Evolutionary conservation across 1,140 invertebrate genomes (phyloP).

Genomic region (Pectinophora gossypiella): DNA sequence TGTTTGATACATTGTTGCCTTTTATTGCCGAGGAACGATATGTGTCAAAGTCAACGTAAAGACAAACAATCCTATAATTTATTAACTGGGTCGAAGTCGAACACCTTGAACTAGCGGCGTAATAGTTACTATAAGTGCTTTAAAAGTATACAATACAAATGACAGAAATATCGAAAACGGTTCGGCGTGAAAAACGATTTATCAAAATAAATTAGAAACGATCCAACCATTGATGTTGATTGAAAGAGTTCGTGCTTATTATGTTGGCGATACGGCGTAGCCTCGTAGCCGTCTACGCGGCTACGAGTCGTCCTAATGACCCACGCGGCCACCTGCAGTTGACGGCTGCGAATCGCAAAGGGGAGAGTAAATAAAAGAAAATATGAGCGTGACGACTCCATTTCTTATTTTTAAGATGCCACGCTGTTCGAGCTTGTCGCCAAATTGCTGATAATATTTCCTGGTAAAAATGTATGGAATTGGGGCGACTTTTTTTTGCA

Average conservation of each 20-base stretch:
- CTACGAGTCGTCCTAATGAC: constrained; percentile 51
- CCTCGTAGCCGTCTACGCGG: too few relatives aligned
- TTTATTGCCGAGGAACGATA: too few relatives aligned
- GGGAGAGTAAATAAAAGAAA: constrained; percentile 14
- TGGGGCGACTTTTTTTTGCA: too few relatives aligned
- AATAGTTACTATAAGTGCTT: too few relatives aligned
- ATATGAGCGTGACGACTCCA: background rate
- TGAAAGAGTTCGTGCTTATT: constrained; percentile 32
- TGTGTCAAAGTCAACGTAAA: too few relatives aligned
- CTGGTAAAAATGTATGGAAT: too few relatives aligned
- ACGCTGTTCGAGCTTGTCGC: background rate
- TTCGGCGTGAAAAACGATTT: background rate
- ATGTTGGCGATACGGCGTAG: constrained; percentile 11
- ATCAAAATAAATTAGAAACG: background rate
- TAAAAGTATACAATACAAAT: too few relatives aligned
- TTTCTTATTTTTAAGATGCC: background rate
- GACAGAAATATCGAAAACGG: background rate
- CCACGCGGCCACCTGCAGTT: constrained; percentile 37
- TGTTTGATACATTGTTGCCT: too few relatives aligned
- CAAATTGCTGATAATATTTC: background rate
- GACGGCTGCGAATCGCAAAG: constrained; percentile 36
- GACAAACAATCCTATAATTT: too few relatives aligned
- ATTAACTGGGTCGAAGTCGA: too few relatives aligned
- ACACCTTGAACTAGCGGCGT: too few relatives aligned
- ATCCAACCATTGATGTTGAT: constrained; percentile 23